phyloP scores from a whole-genome alignment of 2,888 invertebrate species.

The Orthosia gracilis region DNA sequence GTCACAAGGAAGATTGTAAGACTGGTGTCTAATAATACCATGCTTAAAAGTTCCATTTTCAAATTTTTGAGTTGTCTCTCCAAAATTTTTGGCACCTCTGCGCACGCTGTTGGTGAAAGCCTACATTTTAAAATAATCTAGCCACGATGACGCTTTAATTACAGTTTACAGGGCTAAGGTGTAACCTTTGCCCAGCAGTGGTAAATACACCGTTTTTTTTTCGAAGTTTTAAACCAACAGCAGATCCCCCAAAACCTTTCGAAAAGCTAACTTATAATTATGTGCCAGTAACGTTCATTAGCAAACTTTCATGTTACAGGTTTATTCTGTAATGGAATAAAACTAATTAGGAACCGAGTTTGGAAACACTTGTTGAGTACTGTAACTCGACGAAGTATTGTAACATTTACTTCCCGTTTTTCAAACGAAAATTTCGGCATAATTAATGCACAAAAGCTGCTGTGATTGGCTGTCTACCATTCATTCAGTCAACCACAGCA shows the following conservation, averaged over 20 bases:
- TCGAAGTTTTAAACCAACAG: too few species aligned
- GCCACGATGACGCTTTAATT: too few species aligned
- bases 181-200: too few species aligned
- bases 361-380: conserved; percentile 60
- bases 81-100: conserved; percentile 22
- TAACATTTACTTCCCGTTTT: conserved; percentile 37
- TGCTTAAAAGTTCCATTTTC: conserved; percentile 4
- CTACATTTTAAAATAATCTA: too few species aligned
- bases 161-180: too few species aligned
- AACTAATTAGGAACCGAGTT: conserved; percentile 56
- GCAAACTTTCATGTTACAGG: conserved; percentile 49
- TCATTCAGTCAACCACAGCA: not conserved
- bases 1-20: conserved; percentile 24
- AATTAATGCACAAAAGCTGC: not conserved
- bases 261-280: conserved; percentile 47
- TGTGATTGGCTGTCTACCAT: not conserved
- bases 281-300: conserved; percentile 53
- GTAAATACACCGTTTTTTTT: too few species aligned
- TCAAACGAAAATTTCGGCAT: not conserved
- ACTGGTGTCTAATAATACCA: not conserved
- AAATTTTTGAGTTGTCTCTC: not conserved
- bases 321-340: conserved; percentile 46
- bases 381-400: conserved; percentile 59
- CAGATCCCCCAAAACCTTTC: conserved; percentile 42
- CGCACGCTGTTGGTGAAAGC: too few species aligned